phyloP scores from a whole-genome alignment of 1,140 invertebrate genomes.

The Anastrepha obliqua region DNA sequence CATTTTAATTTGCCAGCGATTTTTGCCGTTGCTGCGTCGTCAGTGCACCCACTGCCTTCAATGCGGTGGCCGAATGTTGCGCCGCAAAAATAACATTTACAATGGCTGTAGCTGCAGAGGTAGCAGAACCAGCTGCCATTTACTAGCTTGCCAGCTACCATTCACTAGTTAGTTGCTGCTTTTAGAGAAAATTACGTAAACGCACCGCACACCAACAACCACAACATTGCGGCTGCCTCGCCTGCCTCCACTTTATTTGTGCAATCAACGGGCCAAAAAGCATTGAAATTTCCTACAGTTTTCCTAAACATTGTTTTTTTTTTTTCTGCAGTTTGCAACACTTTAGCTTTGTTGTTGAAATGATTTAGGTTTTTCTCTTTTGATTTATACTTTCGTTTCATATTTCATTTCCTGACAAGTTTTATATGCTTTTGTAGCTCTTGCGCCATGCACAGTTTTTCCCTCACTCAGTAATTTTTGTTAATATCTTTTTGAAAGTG shows the following conservation, averaged over 20 bases:
- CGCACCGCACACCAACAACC: background rate
- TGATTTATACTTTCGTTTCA: background rate
- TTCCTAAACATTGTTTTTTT: background rate
- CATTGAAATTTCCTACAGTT: background rate
- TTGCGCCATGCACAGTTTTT: conserved; percentile 7
- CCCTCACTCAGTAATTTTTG: background rate
- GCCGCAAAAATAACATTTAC: background rate
- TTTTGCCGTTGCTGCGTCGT: background rate
- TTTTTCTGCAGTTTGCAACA: background rate
- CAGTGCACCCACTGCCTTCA: background rate
- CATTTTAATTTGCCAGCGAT: conserved; percentile 24
- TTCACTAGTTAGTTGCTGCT: background rate
- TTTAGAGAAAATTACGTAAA: background rate
- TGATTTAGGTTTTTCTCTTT: conserved; percentile 1
- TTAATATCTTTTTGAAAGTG: background rate
- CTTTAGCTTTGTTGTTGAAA: background rate
- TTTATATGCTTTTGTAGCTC: conserved; percentile 29
- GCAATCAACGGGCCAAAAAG: background rate
- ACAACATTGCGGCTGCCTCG: background rate
- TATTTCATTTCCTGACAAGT: conserved; percentile 47
- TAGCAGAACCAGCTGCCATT: background rate
- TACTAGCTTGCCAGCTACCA: background rate
- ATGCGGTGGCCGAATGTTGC: background rate
- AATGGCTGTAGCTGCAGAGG: background rate
- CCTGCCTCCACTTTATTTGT: background rate